A percentile compares a stretch with the other conserved stretches of the same genome.
Evolutionary conservation across 2,113 vertebrate genomes (phyloP).

Genomic region (Archocentrus centrarchus): DNA sequence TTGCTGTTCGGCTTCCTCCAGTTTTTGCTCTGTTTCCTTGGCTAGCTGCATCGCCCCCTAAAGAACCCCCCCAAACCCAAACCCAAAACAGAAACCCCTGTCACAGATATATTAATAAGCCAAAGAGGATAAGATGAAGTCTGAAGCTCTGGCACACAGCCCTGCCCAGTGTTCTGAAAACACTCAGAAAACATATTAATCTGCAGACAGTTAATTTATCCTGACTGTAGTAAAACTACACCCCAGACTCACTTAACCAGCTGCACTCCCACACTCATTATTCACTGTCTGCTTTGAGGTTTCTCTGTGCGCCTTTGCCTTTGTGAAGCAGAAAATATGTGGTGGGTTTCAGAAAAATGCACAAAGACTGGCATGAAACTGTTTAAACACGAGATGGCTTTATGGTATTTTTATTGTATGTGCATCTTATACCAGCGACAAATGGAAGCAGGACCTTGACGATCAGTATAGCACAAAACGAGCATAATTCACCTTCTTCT

Average conservation of each 20-base stretch:
- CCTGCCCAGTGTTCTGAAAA: constrained; percentile 6
- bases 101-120: constrained; percentile 28
- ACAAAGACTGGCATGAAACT: constrained; percentile 2
- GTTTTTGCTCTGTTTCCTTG: constrained; percentile 84
- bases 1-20: constrained; percentile 82
- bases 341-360: constrained; percentile 15
- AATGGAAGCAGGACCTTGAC: not conserved
- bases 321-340: constrained; percentile 44
- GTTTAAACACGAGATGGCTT: not conserved
- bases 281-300: constrained; percentile 56
- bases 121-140: constrained; percentile 15
- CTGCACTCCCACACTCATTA: constrained; percentile 29
- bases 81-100: not conserved
- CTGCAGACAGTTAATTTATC: constrained; percentile 48
- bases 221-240: constrained; percentile 29
- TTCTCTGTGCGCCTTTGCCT: constrained; percentile 15
- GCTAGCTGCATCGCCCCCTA: constrained; percentile 84
- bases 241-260: constrained; percentile 23
- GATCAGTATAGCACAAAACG: not conserved
- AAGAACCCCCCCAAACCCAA: not conserved
- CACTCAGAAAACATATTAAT: constrained; percentile 21
- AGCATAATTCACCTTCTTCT: constrained; percentile 80
- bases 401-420: not conserved
- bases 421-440: not conserved
- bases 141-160: constrained; percentile 7